A percentile compares a stretch with the other conserved stretches of the same genome.
Evolutionary conservation across 2,888 invertebrate genomes (phyloP).

Genomic region (Mythimna vitellina): DNA sequence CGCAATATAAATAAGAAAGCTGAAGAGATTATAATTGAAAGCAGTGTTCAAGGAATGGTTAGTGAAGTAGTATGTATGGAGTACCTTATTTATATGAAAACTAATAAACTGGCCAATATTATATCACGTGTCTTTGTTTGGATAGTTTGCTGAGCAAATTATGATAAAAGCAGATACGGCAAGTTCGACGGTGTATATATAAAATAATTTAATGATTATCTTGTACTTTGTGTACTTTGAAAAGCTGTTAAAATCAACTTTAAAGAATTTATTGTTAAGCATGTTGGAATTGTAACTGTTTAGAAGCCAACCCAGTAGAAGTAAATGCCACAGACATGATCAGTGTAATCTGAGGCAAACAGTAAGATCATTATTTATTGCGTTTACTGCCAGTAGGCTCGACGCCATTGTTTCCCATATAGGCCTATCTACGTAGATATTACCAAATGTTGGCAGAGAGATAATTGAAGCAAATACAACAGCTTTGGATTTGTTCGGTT

Average conservation of each 20-base stretch:
- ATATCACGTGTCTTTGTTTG: background rate
- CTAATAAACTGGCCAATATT: background rate
- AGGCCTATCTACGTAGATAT: constrained; percentile 45
- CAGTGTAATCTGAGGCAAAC: constrained; percentile 1
- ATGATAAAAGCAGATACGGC: background rate
- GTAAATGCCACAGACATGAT: constrained; percentile 6
- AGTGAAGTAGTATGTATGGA: background rate
- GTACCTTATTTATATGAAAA: background rate
- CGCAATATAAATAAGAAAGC: constrained; percentile 6
- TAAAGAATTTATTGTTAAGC: too few relatives aligned
- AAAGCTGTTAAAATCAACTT: background rate
- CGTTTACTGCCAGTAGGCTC: constrained; percentile 10
- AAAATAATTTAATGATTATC: background rate
- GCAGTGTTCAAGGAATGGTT: background rate
- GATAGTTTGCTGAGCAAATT: background rate
- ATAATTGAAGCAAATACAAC: constrained; percentile 64
- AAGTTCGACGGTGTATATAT: background rate
- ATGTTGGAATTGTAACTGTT: background rate
- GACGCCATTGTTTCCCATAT: constrained; percentile 52
- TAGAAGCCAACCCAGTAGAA: background rate
- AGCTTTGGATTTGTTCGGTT: constrained; percentile 58
- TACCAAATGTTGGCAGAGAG: constrained; percentile 55
- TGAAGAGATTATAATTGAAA: background rate
- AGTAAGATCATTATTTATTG: constrained; percentile 13
- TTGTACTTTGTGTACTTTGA: too few relatives aligned